These are phyloP conservation scores for Sitta europaea DNA, from an alignment of 2,113 vertebrate species.

Conservation along the genomic window DNA sequence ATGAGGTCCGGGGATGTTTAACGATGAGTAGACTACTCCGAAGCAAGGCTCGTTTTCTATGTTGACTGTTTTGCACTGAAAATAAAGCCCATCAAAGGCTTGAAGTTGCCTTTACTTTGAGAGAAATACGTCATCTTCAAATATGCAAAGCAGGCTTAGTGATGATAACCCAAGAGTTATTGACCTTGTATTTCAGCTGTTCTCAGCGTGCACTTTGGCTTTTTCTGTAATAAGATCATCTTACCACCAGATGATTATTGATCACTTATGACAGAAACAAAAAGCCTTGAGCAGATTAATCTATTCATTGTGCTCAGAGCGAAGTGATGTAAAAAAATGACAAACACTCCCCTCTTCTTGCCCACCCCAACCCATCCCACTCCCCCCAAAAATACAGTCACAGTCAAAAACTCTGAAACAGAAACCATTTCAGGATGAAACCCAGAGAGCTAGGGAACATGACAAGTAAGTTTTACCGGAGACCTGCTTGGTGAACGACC, in stretches of 20 bases:
- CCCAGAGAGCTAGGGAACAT: not conserved
- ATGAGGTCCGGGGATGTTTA: not conserved
- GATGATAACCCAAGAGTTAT: slow-evolving; percentile 23
- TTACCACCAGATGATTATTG: slow-evolving; percentile 50
- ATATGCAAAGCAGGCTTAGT: slow-evolving; percentile 20
- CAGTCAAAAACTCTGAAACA: not conserved
- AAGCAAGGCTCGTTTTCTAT: not conserved
- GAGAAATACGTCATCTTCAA: slow-evolving; percentile 37
- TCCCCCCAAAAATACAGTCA: not conserved
- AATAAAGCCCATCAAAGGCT: not conserved
- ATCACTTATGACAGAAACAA: slow-evolving; percentile 45
- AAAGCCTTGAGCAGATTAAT: slow-evolving; percentile 31
- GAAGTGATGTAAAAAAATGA: not conserved
- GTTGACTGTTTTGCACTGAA: not conserved
- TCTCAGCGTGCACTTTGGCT: slow-evolving; percentile 33
- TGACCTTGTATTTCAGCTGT: slow-evolving; percentile 47
- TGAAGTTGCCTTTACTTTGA: slow-evolving; percentile 41
- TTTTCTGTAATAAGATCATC: slow-evolving; percentile 54
- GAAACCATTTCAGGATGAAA: not conserved
- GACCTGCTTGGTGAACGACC: not conserved
- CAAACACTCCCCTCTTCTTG: not conserved
- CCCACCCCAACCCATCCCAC: too few species aligned
- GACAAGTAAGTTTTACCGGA: not conserved
- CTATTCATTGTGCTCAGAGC: not conserved
- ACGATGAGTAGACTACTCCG: not conserved